Conservation (phyloP, 2,113 vertebrate species). For the Zeus faber region DNA sequence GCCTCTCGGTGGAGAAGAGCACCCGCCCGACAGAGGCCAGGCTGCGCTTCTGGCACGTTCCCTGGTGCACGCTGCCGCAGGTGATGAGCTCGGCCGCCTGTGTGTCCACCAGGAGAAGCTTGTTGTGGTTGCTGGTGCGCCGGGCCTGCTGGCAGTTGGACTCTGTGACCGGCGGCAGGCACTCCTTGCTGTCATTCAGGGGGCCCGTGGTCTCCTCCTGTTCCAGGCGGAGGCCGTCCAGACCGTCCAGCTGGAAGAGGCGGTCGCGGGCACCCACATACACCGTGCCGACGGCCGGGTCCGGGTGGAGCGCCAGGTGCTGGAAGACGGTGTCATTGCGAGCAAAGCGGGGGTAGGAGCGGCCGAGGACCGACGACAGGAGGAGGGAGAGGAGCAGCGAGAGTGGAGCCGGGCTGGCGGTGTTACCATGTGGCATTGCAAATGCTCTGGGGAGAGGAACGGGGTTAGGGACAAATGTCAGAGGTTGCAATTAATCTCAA, state of each 20-base stretch:
- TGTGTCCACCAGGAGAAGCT: constrained; percentile 85
- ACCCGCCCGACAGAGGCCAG: constrained; percentile 73
- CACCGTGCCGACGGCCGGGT: constrained; percentile 81
- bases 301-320: constrained; percentile 87
- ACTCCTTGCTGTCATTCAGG: constrained; percentile 89
- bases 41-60: constrained; percentile 90
- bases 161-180: constrained; percentile 85
- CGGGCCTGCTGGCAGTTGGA: constrained; percentile 86
- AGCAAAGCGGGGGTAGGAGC: constrained; percentile 77
- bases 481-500: too few species aligned
- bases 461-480: not conserved
- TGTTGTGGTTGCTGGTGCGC: constrained; percentile 87
- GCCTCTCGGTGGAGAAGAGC: constrained; percentile 84
- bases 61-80: constrained; percentile 93
- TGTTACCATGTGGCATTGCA: constrained; percentile 87
- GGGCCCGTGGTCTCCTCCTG: constrained; percentile 83
- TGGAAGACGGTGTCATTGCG: constrained; percentile 84
- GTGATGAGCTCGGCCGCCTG: constrained; percentile 82
- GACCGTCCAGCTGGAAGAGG: constrained; percentile 88
- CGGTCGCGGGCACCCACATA: constrained; percentile 90
- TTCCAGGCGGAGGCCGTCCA: constrained; percentile 75
- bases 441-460: constrained; percentile 74
- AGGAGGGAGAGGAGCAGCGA: constrained; percentile 64
- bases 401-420: constrained; percentile 74
- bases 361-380: constrained; percentile 38